phyloP scores from a whole-genome alignment of 1,140 invertebrate species.

The Macrocentrus cingulum region DNA sequence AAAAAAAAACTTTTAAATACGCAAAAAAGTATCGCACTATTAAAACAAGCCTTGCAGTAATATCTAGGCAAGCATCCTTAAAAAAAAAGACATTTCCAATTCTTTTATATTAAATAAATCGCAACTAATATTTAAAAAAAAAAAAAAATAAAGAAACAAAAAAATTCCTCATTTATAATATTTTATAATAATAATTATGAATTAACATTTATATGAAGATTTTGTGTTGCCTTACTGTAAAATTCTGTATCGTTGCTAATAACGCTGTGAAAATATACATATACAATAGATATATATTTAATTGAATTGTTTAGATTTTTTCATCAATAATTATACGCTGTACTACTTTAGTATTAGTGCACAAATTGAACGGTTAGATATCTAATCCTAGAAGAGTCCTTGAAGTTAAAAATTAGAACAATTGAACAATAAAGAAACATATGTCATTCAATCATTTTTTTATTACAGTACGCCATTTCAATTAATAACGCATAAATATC shows the following conservation, averaged over 20 bases:
- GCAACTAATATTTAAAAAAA: conserved; percentile 37
- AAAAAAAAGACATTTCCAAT: conserved; percentile 41
- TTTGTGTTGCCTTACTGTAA: conserved; percentile 44
- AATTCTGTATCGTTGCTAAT: conserved; percentile 50
- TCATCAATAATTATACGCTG: no score
- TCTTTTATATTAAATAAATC: conserved; percentile 33
- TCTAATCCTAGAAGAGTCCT: no score
- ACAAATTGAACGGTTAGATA: no score
- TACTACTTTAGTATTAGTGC: no score
- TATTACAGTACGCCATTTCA: no score
- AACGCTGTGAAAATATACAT: conserved; percentile 48
- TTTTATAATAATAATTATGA: conserved; percentile 45
- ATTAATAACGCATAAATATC: no score
- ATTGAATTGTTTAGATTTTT: conserved; percentile 11
- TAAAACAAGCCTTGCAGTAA: neutral
- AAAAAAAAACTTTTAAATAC: conserved; percentile 9
- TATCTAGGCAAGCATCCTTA: conserved; percentile 5
- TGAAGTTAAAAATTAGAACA: no score
- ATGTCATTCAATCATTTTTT: no score
- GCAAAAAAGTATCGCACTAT: conserved; percentile 24
- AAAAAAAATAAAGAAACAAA: no score
- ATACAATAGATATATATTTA: conserved; percentile 44
- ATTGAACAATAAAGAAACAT: no score
- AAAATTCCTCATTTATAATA: conserved; percentile 35
- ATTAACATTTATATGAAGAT: conserved; percentile 46